These are phyloP conservation scores for Aspidoscelis tigris DNA, from an alignment of 2,113 vertebrate species.

Conservation along the genomic window DNA sequence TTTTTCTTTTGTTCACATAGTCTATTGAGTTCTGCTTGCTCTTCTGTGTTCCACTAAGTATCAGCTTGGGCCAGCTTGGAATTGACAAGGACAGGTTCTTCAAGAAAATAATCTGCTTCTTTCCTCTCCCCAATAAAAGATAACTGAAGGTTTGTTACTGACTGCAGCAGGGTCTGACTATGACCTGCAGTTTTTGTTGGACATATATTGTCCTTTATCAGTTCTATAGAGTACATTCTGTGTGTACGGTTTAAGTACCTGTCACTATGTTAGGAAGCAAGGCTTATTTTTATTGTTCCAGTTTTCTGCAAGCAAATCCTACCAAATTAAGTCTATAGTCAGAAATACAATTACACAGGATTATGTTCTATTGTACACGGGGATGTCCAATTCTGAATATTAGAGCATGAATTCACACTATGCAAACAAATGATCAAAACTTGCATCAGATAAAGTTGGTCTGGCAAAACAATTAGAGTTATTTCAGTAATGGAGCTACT, in stretches of 20 bases:
- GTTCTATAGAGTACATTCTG: background rate
- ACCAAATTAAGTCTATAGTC: background rate
- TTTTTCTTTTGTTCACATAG: constrained; percentile 36
- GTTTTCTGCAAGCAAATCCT: background rate
- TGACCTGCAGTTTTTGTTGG: background rate
- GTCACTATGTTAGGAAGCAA: background rate
- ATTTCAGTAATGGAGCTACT: too few relatives aligned
- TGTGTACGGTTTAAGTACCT: constrained; percentile 10
- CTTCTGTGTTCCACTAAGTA: constrained; percentile 23
- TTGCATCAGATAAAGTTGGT: background rate
- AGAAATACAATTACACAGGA: background rate
- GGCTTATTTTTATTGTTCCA: background rate
- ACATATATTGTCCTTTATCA: constrained; percentile 23
- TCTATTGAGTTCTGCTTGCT: constrained; percentile 44
- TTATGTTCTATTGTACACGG: background rate
- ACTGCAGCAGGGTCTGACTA: background rate
- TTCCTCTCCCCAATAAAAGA: background rate
- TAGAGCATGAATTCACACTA: background rate
- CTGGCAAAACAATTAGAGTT: too few relatives aligned
- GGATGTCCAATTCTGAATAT: background rate
- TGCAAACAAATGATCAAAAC: background rate
- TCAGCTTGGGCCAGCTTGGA: constrained; percentile 24
- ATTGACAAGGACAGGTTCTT: constrained; percentile 32
- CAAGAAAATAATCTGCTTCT: constrained; percentile 4
- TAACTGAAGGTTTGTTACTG: background rate